phyloP scores from a whole-genome alignment of 2,888 invertebrate genomes.

The Ecdyonurus torrentis region DNA sequence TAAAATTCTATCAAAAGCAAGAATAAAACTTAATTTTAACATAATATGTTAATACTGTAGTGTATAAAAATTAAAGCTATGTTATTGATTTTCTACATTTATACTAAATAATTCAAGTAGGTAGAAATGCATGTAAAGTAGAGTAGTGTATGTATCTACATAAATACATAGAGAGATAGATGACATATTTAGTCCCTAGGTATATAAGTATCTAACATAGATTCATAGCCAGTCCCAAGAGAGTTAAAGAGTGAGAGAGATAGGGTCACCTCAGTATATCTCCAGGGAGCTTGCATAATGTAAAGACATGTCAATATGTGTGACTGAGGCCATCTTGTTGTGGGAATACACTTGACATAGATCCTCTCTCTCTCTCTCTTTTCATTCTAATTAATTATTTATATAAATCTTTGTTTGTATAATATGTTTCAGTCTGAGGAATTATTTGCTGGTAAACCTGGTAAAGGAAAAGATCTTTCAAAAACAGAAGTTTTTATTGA shows the following conservation, averaged over 20 bases:
- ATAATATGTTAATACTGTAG: no score
- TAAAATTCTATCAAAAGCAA: no score
- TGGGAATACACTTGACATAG: neutral
- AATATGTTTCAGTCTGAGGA: constrained; percentile 3
- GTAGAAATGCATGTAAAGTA: no score
- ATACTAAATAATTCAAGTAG: no score
- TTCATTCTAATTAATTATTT: neutral
- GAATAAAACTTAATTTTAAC: no score
- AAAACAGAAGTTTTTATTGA: neutral
- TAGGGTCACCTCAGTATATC: neutral
- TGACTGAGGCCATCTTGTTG: neutral
- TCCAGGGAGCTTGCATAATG: neutral
- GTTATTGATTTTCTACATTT: no score
- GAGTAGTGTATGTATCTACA: no score
- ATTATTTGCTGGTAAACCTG: neutral
- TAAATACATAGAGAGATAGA: no score
- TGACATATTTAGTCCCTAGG: neutral
- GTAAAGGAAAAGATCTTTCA: neutral
- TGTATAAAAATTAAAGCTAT: no score
- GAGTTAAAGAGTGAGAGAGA: neutral
- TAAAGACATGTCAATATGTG: neutral
- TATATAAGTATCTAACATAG: neutral
- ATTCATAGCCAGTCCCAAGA: neutral
- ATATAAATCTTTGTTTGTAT: neutral
- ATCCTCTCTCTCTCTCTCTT: no score